A percentile compares a stretch with the other conserved stretches of the same genome.
These are phyloP conservation scores for Campodea augens DNA, from an alignment of 1,140 invertebrate genomes.

Conservation along the genomic window DNA sequence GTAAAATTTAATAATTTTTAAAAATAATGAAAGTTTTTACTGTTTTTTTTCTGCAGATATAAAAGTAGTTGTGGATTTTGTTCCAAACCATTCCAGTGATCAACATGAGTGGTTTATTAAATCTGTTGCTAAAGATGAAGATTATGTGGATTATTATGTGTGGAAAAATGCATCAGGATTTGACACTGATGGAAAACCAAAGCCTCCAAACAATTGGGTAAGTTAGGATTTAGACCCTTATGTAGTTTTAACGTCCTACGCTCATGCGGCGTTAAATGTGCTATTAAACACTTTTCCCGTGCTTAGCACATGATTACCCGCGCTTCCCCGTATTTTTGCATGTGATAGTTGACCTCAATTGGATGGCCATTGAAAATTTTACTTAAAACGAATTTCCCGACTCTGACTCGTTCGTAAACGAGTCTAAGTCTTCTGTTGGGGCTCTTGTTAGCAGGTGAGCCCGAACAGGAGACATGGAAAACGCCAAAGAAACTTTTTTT, in stretches of 20 bases:
- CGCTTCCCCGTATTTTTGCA: too few relatives aligned
- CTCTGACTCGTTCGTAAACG: too few relatives aligned
- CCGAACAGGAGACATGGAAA: too few relatives aligned
- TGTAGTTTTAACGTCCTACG: conserved; percentile 6
- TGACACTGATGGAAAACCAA: conserved; percentile 12
- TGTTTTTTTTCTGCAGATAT: conserved; percentile 21
- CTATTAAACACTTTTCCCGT: too few relatives aligned
- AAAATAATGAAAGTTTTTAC: neutral
- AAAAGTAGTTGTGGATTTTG: conserved; percentile 40
- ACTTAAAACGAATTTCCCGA: too few relatives aligned
- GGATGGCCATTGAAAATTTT: too few relatives aligned
- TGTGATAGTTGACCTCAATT: too few relatives aligned
- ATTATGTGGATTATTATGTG: conserved; percentile 30
- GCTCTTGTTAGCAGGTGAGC: neutral
- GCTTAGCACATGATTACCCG: too few relatives aligned
- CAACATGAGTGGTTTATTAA: conserved; percentile 48
- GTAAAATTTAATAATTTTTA: too few relatives aligned
- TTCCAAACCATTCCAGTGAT: conserved; percentile 49
- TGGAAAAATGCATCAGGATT: conserved; percentile 22
- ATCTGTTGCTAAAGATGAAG: conserved; percentile 32
- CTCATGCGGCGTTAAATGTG: conserved; percentile 3
- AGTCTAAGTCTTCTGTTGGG: neutral
- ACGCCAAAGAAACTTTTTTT: neutral
- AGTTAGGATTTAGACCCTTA: too few relatives aligned
- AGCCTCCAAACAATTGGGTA: conserved; percentile 36